Evolutionary conservation across 2,888 invertebrate genomes (phyloP).

Genomic region (Tinea pellionella): DNA sequence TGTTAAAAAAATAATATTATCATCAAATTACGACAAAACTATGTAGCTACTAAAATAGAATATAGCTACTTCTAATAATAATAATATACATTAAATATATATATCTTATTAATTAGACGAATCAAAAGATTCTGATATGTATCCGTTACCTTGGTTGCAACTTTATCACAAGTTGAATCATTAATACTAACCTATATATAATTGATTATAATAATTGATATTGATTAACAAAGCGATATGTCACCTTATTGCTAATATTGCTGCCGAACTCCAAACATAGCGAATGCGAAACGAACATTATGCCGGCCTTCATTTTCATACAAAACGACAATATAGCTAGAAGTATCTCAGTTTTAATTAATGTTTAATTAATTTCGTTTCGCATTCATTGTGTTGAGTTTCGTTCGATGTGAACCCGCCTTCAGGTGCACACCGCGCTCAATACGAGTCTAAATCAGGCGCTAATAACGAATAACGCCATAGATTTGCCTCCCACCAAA

Average conservation of each 20-base stretch:
- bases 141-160: constrained; percentile 78
- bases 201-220: constrained; percentile 23
- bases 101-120: constrained; percentile 34
- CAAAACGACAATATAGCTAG: too few relatives aligned
- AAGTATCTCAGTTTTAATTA: too few relatives aligned
- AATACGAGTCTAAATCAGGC: too few relatives aligned
- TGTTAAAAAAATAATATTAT: not conserved
- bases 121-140: constrained; percentile 79
- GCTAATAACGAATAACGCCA: too few relatives aligned
- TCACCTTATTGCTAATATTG: constrained; percentile 45
- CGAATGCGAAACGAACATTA: too few relatives aligned
- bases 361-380: too few relatives aligned
- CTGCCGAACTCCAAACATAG: constrained; percentile 27
- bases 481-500: too few relatives aligned
- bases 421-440: too few relatives aligned
- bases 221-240: constrained; percentile 31
- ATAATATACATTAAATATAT: not conserved
- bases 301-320: too few relatives aligned
- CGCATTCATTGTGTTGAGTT: too few relatives aligned
- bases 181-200: constrained; percentile 43
- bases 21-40: not conserved
- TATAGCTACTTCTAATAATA: not conserved
- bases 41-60: not conserved
- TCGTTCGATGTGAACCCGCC: too few relatives aligned
- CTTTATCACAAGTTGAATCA: constrained; percentile 68